A percentile compares a stretch with the other conserved stretches of the same genome.
Conservation (phyloP, 2,888 invertebrate genomes). For the Rugalucina vietnamica region DNA sequence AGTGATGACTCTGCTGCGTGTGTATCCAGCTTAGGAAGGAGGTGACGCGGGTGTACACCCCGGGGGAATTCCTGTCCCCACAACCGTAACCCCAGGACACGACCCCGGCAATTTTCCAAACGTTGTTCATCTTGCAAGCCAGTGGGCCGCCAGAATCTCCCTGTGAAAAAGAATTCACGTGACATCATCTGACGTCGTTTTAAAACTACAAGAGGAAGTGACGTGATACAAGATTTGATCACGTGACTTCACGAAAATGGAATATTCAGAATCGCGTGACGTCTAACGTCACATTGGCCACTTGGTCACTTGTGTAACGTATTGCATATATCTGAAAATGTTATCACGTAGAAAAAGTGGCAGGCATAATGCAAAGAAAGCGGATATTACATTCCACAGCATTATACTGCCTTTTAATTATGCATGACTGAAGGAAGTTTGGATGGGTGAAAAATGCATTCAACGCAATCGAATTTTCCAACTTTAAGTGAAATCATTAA, state of each 20-base stretch:
- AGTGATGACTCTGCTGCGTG: neutral
- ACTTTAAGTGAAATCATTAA: too few species aligned
- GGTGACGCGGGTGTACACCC: constrained; percentile 69
- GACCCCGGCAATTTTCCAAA: constrained; percentile 66
- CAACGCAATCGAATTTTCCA: too few species aligned
- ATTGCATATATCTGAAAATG: too few species aligned
- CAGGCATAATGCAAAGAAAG: too few species aligned
- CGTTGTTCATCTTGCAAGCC: constrained; percentile 57
- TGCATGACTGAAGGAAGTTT: too few species aligned
- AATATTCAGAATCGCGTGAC: neutral
- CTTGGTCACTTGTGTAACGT: too few species aligned
- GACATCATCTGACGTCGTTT: too few species aligned
- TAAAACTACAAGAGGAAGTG: neutral
- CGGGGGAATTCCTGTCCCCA: constrained; percentile 63
- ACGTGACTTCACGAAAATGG: neutral
- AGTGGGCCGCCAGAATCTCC: constrained; percentile 73
- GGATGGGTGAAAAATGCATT: too few species aligned
- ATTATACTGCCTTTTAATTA: too few species aligned
- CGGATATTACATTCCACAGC: too few species aligned
- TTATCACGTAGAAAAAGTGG: too few species aligned
- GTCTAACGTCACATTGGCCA: neutral
- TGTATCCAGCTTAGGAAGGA: constrained; percentile 67
- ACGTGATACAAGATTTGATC: neutral
- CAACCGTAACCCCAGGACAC: constrained; percentile 72
- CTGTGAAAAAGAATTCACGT: constrained; percentile 47